Conservation (phyloP, 2,113 vertebrate genomes). For the Epinephelus lanceolatus region DNA sequence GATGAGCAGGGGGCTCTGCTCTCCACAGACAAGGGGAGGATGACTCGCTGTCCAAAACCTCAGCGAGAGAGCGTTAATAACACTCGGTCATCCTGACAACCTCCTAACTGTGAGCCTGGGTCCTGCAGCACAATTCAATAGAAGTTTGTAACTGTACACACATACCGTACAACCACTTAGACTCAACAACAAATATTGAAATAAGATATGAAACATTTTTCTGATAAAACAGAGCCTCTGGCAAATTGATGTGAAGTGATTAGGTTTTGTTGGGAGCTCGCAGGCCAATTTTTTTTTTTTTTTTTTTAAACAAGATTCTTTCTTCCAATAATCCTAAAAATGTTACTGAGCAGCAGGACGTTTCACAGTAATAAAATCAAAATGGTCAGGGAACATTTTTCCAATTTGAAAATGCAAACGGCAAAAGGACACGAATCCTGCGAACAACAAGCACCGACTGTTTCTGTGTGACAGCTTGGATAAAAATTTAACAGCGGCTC, state of each 20-base stretch:
- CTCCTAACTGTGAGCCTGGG: constrained; percentile 5
- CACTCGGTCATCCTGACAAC: constrained; percentile 23
- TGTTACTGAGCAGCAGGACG: background rate
- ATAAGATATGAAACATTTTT: constrained; percentile 19
- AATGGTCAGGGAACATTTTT: background rate
- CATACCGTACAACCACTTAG: constrained; percentile 10
- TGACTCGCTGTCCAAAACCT: constrained; percentile 3
- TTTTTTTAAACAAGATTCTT: background rate
- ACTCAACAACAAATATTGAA: constrained; percentile 30
- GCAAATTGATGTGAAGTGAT: constrained; percentile 2
- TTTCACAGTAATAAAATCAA: background rate
- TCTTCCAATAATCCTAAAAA: background rate
- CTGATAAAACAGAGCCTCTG: constrained; percentile 10
- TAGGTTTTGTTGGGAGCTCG: background rate
- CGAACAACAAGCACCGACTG: background rate
- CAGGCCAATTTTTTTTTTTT: background rate
- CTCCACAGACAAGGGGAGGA: constrained; percentile 31
- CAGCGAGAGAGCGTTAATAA: constrained; percentile 16
- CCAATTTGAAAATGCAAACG: background rate
- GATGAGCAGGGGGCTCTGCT: background rate
- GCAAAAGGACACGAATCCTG: background rate
- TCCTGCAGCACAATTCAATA: background rate
- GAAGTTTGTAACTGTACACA: background rate
- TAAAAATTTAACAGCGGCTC: background rate
- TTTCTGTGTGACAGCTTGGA: background rate